These are phyloP conservation scores for Nephrotoma appendiculata DNA, from an alignment of 2,888 invertebrate species.

Conservation along the genomic window DNA sequence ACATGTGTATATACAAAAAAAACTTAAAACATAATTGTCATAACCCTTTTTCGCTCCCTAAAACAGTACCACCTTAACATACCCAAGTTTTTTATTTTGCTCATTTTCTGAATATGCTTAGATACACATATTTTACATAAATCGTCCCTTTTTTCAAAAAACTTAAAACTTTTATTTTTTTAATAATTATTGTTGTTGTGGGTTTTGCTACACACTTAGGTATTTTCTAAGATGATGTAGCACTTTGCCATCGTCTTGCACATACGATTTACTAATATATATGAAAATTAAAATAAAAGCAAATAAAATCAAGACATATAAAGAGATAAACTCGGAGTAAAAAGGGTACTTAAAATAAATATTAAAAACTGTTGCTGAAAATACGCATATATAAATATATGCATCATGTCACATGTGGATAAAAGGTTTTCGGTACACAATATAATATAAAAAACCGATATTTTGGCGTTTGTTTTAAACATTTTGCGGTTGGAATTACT, in stretches of 20 bases:
- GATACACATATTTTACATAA: neutral
- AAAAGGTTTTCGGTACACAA: neutral
- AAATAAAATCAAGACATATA: neutral
- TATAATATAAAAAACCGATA: neutral
- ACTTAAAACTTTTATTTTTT: neutral
- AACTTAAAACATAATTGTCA: neutral
- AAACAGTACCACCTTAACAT: neutral
- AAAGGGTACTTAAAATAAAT: neutral
- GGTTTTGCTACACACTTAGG: neutral
- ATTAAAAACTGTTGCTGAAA: neutral
- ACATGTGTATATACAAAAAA: neutral
- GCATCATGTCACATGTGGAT: neutral
- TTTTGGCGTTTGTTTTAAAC: neutral
- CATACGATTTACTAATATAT: neutral
- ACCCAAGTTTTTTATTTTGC: neutral
- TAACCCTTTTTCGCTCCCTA: neutral
- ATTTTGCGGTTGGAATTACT: neutral
- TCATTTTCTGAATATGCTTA: neutral
- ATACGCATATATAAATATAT: neutral
- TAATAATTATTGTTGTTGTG: neutral
- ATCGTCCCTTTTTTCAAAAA: neutral
- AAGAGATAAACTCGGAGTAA: neutral
- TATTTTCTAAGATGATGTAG: neutral
- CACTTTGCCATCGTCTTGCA: neutral
- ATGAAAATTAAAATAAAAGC: neutral